phyloP scores from a whole-genome alignment of 2,113 vertebrate species.

The Ornithorhynchus anatinus region DNA sequence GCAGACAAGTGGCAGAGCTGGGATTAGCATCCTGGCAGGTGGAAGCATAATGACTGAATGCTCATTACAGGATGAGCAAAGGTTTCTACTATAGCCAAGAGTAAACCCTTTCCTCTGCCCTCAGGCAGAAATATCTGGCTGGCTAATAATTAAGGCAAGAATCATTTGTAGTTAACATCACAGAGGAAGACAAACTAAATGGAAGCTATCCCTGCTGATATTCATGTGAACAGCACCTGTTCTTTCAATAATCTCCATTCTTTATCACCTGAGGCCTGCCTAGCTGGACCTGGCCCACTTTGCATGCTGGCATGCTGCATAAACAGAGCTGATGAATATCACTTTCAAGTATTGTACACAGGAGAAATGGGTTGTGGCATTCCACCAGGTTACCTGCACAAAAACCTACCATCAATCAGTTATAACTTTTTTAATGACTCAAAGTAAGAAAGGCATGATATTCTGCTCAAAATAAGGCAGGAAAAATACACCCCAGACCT shows the following conservation, averaged over 20 bases:
- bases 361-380: background rate
- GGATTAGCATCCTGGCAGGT: too few relatives aligned
- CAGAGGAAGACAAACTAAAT: background rate
- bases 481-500: background rate
- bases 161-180: background rate
- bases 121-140: background rate
- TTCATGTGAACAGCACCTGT: background rate
- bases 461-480: background rate
- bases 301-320: conserved; percentile 22
- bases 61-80: background rate
- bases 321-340: background rate
- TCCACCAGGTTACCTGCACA: background rate
- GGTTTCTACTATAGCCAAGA: background rate
- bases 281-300: accelerated
- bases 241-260: accelerated
- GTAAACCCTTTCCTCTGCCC: background rate
- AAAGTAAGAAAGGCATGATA: background rate
- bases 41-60: background rate
- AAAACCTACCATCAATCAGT: background rate
- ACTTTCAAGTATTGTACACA: background rate
- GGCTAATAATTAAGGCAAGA: background rate
- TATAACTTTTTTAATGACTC: background rate
- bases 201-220: background rate
- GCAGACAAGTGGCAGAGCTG: too few relatives aligned
- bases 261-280: conserved; percentile 13